Base-by-base conservation (phyloP, 2,113 vertebrate species). In the Hemibagrus wyckioides region DNA sequence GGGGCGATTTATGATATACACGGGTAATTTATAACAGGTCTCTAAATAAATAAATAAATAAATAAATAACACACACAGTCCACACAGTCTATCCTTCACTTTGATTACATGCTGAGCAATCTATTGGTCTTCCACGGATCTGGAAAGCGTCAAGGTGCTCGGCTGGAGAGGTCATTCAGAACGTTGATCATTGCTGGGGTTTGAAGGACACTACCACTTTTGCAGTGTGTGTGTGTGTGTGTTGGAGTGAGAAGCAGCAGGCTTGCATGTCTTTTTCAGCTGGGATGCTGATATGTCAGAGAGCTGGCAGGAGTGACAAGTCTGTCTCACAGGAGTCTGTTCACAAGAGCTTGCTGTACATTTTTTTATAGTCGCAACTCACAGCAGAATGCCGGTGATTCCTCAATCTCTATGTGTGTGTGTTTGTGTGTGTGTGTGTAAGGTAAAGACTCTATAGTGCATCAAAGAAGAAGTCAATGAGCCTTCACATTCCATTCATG, bases 321-420 rank as follows among this genome's bases (percentile, higher is more conserved):
- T 86, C 89, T 88, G 82, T 88, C 87, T 88, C 82, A 54, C 80
- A 86, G 77, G 73, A 83, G 83, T 88, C 63, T 88, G 89, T 88
- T 86, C 86, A 80, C 71, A 80, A 84, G 56, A 25, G 7, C 82
- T 87, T 36, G 67, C 86, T 85, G 71, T 89, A 84, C 80, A 84
- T 88, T 88, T 88, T n/a, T 86, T 90, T 52, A 88, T 90, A 77
- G 81, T 33, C 25, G 81, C 52, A 71, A 80, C 84, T 80, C 59
- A 25, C 54, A 61, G 65, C 15, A 54, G 39, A 89, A 89, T 59
- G 73, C 65, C 44, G 61, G 71, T 28, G 83, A 88, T 87, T 88
- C 86, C 54, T 50, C 79, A 87, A 44, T 69, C 80, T 54, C 61
- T 28, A 8, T 8, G 9, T 48, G 80, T 33, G 6, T 52, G 6